These are phyloP conservation scores for Achatina immaculata DNA, from an alignment of 1,140 invertebrate genomes.

Conservation along the genomic window DNA sequence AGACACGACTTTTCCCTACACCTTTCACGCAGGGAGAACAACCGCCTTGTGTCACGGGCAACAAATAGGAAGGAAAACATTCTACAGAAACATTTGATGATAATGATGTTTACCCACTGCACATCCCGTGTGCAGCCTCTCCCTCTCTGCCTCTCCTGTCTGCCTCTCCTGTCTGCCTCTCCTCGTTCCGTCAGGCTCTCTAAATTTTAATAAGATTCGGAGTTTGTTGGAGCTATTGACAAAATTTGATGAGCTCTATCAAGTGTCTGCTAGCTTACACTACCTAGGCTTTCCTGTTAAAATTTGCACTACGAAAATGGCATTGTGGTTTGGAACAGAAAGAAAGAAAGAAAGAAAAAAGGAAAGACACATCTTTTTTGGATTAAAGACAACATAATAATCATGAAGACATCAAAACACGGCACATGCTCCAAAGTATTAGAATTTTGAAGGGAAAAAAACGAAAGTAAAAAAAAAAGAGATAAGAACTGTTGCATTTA, in stretches of 20 bases:
- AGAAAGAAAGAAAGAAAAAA: background rate
- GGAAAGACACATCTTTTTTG: background rate
- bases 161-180: background rate
- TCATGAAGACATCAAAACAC: background rate
- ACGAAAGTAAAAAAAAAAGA: too few species aligned
- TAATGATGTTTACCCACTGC: constrained; percentile 6
- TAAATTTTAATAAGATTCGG: background rate
- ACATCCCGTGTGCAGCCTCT: background rate
- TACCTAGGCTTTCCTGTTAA: background rate
- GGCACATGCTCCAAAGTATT: too few species aligned
- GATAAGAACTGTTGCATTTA: too few species aligned
- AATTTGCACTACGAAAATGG: background rate
- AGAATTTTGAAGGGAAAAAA: too few species aligned
- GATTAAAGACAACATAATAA: background rate
- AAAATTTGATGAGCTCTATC: background rate
- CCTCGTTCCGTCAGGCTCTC: background rate
- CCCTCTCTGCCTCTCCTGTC: background rate
- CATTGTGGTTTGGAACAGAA: background rate
- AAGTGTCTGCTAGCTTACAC: background rate
- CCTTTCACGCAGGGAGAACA: too few species aligned
- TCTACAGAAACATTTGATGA: background rate
- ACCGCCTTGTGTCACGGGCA: too few species aligned
- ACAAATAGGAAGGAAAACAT: background rate
- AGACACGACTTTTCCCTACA: too few species aligned
- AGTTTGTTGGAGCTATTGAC: background rate